Conservation (phyloP, 2,113 vertebrate genomes). For the Macquaria australasica region DNA sequence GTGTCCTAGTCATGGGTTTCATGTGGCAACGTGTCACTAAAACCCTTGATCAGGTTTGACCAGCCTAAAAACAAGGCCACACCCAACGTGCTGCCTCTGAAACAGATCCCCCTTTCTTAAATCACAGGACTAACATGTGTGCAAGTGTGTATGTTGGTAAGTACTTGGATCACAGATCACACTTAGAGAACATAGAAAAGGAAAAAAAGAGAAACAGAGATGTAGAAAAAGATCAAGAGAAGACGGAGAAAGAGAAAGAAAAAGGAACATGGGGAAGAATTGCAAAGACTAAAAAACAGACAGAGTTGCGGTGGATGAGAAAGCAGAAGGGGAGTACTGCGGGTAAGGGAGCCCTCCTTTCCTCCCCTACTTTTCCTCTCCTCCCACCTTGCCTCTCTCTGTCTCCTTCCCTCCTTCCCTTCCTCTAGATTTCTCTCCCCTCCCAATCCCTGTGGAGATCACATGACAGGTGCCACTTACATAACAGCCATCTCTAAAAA, state of each 20-base stretch:
- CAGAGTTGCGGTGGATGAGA: neutral
- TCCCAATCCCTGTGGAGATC: constrained; percentile 74
- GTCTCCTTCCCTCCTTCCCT: constrained; percentile 34
- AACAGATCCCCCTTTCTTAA: neutral
- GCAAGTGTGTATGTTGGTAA: neutral
- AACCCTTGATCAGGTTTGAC: constrained; percentile 32
- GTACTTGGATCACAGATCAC: neutral
- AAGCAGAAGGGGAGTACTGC: constrained; percentile 26
- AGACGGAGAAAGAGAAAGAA: neutral
- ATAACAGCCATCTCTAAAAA: constrained; percentile 84
- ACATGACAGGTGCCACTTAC: constrained; percentile 86
- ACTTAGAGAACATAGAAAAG: neutral
- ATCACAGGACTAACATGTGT: neutral
- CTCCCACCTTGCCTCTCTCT: constrained; percentile 27
- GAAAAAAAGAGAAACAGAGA: neutral
- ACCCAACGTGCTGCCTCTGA: constrained; percentile 37
- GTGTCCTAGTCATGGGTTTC: constrained; percentile 53
- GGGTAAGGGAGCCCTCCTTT: neutral
- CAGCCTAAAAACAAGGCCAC: constrained; percentile 36
- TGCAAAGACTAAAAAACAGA: neutral
- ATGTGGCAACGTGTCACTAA: constrained; percentile 57
- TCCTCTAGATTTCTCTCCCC: constrained; percentile 51
- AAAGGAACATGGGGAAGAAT: constrained; percentile 6
- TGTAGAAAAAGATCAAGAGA: neutral
- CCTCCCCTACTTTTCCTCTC: constrained; percentile 16